A percentile compares a stretch with the other conserved stretches of the same genome.
phyloP scores from a whole-genome alignment of 1,140 invertebrate genomes.

The Hylaeus anthracinus region DNA sequence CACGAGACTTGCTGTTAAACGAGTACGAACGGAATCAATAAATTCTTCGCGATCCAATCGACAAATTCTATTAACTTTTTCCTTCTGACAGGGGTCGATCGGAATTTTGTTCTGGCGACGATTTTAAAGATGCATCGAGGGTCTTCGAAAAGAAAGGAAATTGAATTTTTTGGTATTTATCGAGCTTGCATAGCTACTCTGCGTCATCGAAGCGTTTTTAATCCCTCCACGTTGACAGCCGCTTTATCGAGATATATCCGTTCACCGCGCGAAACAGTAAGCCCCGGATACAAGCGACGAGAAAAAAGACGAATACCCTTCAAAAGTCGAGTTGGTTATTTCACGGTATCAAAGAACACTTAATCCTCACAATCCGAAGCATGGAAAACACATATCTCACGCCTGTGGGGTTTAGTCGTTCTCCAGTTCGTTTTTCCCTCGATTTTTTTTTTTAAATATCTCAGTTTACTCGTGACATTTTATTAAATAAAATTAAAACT shows the following conservation, averaged over 20 bases:
- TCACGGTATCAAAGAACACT: not conserved
- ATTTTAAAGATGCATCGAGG: not conserved
- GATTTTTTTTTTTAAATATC: no score
- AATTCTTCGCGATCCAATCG: not conserved
- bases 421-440: no score
- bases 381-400: not conserved
- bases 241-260: constrained; percentile 14
- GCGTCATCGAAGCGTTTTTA: constrained; percentile 12
- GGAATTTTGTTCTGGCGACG: not conserved
- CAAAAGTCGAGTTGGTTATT: constrained; percentile 1
- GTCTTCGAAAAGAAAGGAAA: not conserved
- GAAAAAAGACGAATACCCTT: not conserved
- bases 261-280: constrained; percentile 8
- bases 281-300: not conserved
- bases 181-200: no score
- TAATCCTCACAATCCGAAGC: not conserved
- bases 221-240: not conserved
- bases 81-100: not conserved
- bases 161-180: constrained; percentile 6
- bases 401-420: no score
- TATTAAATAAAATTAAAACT: no score
- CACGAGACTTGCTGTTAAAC: not conserved
- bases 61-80: constrained; percentile 2
- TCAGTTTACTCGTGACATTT: no score
- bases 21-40: not conserved